Conservation (phyloP, 2,797 vertebrate genomes). For the Helarctos malayanus region DNA sequence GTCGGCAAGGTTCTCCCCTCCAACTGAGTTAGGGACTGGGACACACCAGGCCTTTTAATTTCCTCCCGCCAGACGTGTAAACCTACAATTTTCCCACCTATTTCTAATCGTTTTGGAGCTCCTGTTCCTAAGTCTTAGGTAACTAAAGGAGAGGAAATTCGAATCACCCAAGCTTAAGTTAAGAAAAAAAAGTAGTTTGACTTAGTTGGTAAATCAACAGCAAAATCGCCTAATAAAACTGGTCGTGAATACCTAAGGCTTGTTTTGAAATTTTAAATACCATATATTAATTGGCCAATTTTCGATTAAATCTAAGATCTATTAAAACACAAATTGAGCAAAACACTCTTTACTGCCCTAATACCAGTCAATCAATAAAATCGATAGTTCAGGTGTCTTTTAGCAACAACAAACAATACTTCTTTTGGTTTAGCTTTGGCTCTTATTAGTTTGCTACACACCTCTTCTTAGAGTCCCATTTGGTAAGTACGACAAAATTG, state of each 20-base stretch:
- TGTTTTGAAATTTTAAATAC: constrained; percentile 34
- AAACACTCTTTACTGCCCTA: neutral
- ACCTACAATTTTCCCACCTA: neutral
- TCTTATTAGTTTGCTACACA: neutral
- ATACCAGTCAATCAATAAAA: neutral
- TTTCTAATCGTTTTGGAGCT: constrained; percentile 15
- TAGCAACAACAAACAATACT: neutral
- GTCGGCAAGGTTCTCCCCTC: neutral
- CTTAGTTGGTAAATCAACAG: neutral
- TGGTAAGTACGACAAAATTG: neutral
- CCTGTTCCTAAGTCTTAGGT: constrained; percentile 38
- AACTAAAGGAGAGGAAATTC: neutral
- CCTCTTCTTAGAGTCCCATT: neutral
- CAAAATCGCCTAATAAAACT: constrained; percentile 20
- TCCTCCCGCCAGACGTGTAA: constrained; percentile 7
- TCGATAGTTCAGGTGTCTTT: neutral
- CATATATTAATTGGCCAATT: neutral
- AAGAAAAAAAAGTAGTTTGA: neutral
- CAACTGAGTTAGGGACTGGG: neutral
- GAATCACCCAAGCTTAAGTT: neutral
- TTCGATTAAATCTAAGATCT: constrained; percentile 20
- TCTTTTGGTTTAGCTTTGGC: constrained; percentile 5
- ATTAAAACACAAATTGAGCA: constrained; percentile 33
- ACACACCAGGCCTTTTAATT: neutral
- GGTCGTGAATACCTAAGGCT: neutral